Evolutionary conservation across 2,888 invertebrate species (phyloP).

Genomic region (Lasioglossum leucozonium): DNA sequence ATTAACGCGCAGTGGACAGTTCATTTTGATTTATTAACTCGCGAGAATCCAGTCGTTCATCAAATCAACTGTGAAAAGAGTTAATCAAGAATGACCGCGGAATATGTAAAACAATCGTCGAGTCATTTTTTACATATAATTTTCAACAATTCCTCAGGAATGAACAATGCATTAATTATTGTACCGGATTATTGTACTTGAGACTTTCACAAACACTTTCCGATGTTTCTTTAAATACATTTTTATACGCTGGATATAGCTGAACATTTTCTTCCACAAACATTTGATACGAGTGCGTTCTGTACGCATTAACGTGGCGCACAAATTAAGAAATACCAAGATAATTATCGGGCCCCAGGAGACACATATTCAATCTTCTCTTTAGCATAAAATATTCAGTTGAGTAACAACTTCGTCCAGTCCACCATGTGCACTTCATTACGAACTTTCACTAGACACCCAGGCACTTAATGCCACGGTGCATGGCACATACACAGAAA

Average conservation of each 20-base stretch:
- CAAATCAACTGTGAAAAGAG: constrained; percentile 3
- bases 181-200: too few species aligned
- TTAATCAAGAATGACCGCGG: not conserved
- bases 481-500: not conserved
- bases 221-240: not conserved
- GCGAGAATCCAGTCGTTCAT: not conserved
- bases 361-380: constrained; percentile 2
- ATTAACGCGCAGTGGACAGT: constrained; percentile 12
- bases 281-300: not conserved
- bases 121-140: not conserved
- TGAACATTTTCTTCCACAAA: not conserved
- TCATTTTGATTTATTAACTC: constrained; percentile 30
- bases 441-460: constrained; percentile 3
- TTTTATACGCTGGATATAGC: not conserved
- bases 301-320: not conserved
- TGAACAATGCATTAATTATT: not conserved
- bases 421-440: constrained; percentile 6
- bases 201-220: not conserved
- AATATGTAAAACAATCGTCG: not conserved
- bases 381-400: constrained; percentile 4
- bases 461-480: not conserved
- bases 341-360: not conserved
- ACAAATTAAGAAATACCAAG: constrained; percentile 11
- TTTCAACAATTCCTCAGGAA: not conserved
- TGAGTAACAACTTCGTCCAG: constrained; percentile 3